phyloP scores from a whole-genome alignment of 2,113 vertebrate genomes.

The Pogona vitticeps region DNA sequence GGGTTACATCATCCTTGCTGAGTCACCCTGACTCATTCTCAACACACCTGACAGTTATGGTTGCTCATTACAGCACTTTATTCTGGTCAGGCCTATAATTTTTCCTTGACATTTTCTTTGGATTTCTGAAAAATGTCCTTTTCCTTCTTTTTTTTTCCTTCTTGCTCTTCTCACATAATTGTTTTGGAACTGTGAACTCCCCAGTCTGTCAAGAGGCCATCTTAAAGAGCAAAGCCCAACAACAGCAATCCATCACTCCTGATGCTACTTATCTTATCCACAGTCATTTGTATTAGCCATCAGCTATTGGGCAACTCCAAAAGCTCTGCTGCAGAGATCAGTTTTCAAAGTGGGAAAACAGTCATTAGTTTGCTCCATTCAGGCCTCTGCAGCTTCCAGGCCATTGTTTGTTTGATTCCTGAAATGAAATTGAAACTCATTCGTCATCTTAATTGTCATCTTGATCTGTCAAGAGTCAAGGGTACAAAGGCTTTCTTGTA shows the following conservation, averaged over 20 bases:
- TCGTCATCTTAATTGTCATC: background rate
- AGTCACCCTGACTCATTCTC: no score
- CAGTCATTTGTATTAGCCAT: conserved; percentile 67
- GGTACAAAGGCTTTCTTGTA: conserved; percentile 11
- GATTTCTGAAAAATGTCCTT: conserved; percentile 46
- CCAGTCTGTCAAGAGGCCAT: conserved; percentile 62
- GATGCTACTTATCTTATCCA: conserved; percentile 60
- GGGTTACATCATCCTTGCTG: no score
- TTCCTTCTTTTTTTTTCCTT: conserved; percentile 34
- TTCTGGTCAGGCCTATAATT: no score
- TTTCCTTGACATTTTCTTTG: no score
- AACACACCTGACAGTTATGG: no score
- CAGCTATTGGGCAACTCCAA: conserved; percentile 68
- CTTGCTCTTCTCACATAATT: conserved; percentile 52
- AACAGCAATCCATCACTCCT: conserved; percentile 67
- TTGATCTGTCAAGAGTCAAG: background rate
- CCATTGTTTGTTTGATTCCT: conserved; percentile 61
- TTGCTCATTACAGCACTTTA: no score
- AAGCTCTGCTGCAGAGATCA: conserved; percentile 68
- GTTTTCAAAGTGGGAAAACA: conserved; percentile 72
- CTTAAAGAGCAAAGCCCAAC: conserved; percentile 64
- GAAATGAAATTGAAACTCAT: conserved; percentile 43
- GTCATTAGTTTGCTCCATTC: conserved; percentile 57
- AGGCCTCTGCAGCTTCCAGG: conserved; percentile 56
- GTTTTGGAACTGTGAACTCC: conserved; percentile 47